A percentile compares a stretch with the other conserved stretches of the same genome.
Conservation (phyloP, 2,888 invertebrate species). For the Drosophila bunnanda region DNA sequence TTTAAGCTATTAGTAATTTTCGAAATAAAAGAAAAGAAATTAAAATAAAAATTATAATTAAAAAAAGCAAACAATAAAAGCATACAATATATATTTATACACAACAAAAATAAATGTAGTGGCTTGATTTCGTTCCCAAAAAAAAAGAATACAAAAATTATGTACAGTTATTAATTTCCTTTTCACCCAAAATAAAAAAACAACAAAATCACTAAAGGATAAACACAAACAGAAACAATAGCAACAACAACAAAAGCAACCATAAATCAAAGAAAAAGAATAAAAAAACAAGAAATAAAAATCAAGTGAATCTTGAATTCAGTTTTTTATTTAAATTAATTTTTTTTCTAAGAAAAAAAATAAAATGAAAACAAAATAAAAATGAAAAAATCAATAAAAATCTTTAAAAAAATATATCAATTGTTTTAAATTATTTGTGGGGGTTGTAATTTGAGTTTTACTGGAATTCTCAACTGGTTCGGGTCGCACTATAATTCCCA, state of each 20-base stretch:
- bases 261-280: slow-evolving; percentile 32
- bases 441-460: too few relatives aligned
- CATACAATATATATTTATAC: slow-evolving; percentile 47
- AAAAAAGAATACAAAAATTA: slow-evolving; percentile 8
- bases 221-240: slow-evolving; percentile 12
- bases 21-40: slow-evolving; percentile 1
- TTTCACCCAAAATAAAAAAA: slow-evolving; percentile 7
- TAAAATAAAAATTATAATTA: slow-evolving; percentile 7
- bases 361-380: slow-evolving; percentile 25
- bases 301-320: slow-evolving; percentile 27
- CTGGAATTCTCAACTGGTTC: neutral
- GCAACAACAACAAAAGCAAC: slow-evolving; percentile 27
- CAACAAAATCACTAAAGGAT: slow-evolving; percentile 23
- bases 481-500: neutral
- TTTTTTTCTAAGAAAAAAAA: slow-evolving; percentile 29
- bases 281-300: slow-evolving; percentile 9
- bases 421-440: neutral
- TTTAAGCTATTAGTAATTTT: slow-evolving; percentile 43
- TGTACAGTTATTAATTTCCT: slow-evolving; percentile 55
- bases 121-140: slow-evolving; percentile 34
- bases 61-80: slow-evolving; percentile 20
- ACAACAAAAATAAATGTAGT: slow-evolving; percentile 31
- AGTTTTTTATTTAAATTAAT: slow-evolving; percentile 34
- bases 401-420: neutral
- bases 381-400: slow-evolving; percentile 37